Conservation (phyloP, 2,888 invertebrate genomes). For the Polydrusus pterygomalis region DNA sequence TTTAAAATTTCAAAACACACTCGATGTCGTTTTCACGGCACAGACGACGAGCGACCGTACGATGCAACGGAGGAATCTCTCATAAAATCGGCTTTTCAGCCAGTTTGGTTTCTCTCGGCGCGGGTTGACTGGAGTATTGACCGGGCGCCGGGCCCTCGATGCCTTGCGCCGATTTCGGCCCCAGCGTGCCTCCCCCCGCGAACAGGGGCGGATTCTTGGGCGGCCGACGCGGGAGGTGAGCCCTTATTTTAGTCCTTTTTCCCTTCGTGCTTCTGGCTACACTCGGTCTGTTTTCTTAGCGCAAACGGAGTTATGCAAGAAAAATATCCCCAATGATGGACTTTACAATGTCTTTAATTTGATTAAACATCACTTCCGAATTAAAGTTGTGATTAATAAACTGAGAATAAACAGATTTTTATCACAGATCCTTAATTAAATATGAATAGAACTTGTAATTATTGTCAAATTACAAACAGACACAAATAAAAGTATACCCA, state of each 20-base stretch:
- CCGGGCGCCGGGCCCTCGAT: slow-evolving; percentile 61
- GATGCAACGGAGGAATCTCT: slow-evolving; percentile 50
- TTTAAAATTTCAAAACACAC: slow-evolving; percentile 33
- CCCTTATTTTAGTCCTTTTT: slow-evolving; percentile 41
- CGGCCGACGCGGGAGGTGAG: slow-evolving; percentile 29
- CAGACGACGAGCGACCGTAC: slow-evolving; percentile 44
- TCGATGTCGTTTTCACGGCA: slow-evolving; percentile 39
- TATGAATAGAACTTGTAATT: too few species aligned
- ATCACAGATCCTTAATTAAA: too few species aligned
- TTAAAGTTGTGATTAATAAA: too few species aligned
- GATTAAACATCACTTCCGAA: background rate
- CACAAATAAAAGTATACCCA: too few species aligned
- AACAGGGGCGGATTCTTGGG: slow-evolving; percentile 53
- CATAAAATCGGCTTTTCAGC: slow-evolving; percentile 53
- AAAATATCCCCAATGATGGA: background rate
- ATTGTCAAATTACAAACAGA: too few species aligned
- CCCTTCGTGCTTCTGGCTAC: slow-evolving; percentile 10
- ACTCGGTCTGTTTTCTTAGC: slow-evolving; percentile 17
- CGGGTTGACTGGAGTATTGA: slow-evolving; percentile 62
- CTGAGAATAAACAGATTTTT: too few species aligned
- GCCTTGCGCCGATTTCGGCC: slow-evolving; percentile 61
- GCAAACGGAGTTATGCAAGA: slow-evolving; percentile 15
- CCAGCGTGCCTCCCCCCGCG: slow-evolving; percentile 55
- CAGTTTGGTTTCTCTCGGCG: slow-evolving; percentile 45
- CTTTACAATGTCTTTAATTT: slow-evolving; percentile 1